Evolutionary conservation across 2,888 invertebrate species (phyloP).

Genomic region (Parthenolecanium corni): DNA sequence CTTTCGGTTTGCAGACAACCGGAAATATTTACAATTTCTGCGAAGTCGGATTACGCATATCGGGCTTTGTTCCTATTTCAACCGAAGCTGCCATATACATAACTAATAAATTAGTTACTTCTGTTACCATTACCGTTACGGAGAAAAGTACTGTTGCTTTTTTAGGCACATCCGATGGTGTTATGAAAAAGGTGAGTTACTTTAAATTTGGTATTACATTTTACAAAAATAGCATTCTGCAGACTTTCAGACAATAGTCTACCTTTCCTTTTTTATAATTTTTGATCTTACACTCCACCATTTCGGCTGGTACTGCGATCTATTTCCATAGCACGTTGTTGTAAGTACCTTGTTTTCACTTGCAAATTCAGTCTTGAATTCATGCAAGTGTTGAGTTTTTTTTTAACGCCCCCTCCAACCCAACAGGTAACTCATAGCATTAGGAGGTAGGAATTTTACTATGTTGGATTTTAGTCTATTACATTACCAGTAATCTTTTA

Average conservation of each 20-base stretch:
- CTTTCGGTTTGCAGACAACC: slow-evolving; percentile 47
- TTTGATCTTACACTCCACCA: neutral
- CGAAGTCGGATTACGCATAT: slow-evolving; percentile 82
- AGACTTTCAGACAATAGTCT: neutral
- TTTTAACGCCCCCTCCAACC: no score
- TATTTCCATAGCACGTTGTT: no score
- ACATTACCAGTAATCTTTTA: no score
- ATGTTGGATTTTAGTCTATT: no score
- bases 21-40: slow-evolving; percentile 88
- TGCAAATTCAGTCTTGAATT: no score
- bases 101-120: slow-evolving; percentile 67
- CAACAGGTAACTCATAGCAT: no score
- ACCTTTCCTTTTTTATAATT: neutral
- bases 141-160: slow-evolving; percentile 89
- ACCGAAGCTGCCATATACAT: slow-evolving; percentile 64
- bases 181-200: slow-evolving; percentile 62
- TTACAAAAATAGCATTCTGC: no score
- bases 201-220: slow-evolving; percentile 9
- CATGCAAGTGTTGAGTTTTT: no score
- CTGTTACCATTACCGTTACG: slow-evolving; percentile 75
- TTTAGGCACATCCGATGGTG: slow-evolving; percentile 76
- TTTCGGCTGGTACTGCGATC: no score
- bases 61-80: slow-evolving; percentile 72
- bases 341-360: no score
- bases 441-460: no score